phyloP scores from a whole-genome alignment of 2,888 invertebrate genomes.

The Lepidochrysops patricia region DNA sequence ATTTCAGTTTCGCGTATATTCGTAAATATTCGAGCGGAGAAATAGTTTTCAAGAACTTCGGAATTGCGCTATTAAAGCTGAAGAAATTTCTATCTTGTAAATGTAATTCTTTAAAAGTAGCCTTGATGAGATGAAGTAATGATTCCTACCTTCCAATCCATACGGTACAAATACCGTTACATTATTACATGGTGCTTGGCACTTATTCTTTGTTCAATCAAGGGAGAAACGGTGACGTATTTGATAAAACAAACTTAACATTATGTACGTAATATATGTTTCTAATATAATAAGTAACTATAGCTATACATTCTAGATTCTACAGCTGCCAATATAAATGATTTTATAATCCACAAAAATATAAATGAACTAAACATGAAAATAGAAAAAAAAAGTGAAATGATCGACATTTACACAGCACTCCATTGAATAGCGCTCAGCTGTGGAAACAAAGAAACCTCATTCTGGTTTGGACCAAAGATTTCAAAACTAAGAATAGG shows the following conservation, averaged over 20 bases:
- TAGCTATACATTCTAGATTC: too few relatives aligned
- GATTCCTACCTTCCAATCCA: too few relatives aligned
- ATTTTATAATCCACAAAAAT: background rate
- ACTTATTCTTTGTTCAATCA: too few relatives aligned
- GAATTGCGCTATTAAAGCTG: background rate
- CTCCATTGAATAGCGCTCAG: background rate
- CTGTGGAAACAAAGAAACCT: background rate
- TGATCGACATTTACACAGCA: slow-evolving; percentile 5
- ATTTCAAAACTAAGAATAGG: too few relatives aligned
- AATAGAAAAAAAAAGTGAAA: background rate
- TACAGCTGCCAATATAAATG: background rate
- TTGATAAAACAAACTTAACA: too few relatives aligned
- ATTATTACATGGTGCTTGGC: too few relatives aligned
- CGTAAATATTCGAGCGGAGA: background rate
- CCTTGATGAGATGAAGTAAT: too few relatives aligned
- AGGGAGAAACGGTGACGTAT: too few relatives aligned
- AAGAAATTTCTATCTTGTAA: background rate
- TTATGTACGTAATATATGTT: too few relatives aligned
- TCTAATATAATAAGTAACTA: too few relatives aligned
- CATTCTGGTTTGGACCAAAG: background rate
- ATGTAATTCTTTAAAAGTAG: too few relatives aligned
- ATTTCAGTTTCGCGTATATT: background rate
- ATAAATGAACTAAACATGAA: background rate
- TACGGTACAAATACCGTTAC: too few relatives aligned
- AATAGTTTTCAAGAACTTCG: background rate